Base-by-base conservation (phyloP, 2,888 invertebrate species). In the Tetropium fuscum region DNA sequence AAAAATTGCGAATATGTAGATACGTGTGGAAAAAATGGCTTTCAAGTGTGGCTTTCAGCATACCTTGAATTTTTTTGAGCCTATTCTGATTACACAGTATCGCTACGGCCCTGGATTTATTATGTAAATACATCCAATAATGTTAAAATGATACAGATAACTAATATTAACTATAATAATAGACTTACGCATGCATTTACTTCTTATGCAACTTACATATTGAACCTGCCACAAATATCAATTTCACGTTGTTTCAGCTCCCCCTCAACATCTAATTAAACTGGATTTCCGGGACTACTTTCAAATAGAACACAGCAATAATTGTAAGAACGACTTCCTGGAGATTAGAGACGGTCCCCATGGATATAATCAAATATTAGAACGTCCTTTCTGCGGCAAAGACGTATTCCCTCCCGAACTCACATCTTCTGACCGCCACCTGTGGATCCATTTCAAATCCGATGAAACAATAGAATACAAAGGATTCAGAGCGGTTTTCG, bases 321-420 rank as follows among this genome's bases (percentile, higher is more conserved):
- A 85, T 54, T 95, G 94, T 80, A 86, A 87, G 80, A 91, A 90
- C 82, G 95, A 95, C 83, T 92, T 85, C 80, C 83, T 94, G 68
- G 93, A 94, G 82, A 88, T 94, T 53, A 86, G 93, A 53, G 93
- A 95, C 78, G 94, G 95, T 1, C 88, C 88, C 41, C 89, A 91
- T 75, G 93, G 92, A 4, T 93, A 88, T 81, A 89, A 90, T 63
- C 85, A 85, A 60, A 80, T 84, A 62, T 81, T 90, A 63, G 67
- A 75, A 45, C 63, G 70, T 40, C 86, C 84, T 70, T 91, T 84
- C 78, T 94, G 94, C 76, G 93, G 92, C 51, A 83, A 86, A 51
- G 83, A 85, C 53, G 91, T 88, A 74, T 92, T 90, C 75, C 93
- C 93, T 16, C 88, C 88, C 11, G 86, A 88, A 78, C 87, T 94